Evolutionary conservation across 2,888 invertebrate genomes (phyloP).

Genomic region (Dasysyrphus albostriatus): DNA sequence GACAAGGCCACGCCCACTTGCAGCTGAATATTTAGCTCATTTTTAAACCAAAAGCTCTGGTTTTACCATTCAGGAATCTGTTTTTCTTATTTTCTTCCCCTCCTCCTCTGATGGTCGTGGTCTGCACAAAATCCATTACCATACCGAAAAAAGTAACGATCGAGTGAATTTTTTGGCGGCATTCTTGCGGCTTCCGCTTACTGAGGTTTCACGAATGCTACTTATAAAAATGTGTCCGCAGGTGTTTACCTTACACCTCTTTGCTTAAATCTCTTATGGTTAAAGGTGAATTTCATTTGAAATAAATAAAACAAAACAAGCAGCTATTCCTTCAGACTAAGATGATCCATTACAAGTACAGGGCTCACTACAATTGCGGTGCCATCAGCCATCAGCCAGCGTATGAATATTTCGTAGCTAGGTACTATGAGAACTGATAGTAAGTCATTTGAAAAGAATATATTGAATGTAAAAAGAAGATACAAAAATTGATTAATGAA

Average conservation of each 20-base stretch:
- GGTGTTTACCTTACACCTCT: conserved; percentile 75
- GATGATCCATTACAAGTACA: too few relatives aligned
- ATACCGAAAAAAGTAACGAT: conserved; percentile 68
- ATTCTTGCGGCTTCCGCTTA: conserved; percentile 71
- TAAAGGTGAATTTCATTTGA: neutral
- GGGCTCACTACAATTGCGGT: too few relatives aligned
- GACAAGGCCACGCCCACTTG: conserved; percentile 61
- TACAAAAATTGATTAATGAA: too few relatives aligned
- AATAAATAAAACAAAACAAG: too few relatives aligned
- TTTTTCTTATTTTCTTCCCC: conserved; percentile 9
- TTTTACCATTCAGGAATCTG: conserved; percentile 60
- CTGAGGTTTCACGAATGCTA: conserved; percentile 29
- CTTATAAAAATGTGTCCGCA: conserved; percentile 67
- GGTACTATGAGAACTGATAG: too few relatives aligned
- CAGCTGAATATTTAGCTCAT: conserved; percentile 71
- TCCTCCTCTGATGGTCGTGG: neutral
- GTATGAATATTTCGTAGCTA: too few relatives aligned
- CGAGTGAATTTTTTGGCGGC: conserved; percentile 66
- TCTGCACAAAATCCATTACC: conserved; percentile 59
- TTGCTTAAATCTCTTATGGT: conserved; percentile 51
- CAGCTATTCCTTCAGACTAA: too few relatives aligned
- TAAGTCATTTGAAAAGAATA: too few relatives aligned
- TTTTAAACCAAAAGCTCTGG: conserved; percentile 35
- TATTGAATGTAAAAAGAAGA: too few relatives aligned
- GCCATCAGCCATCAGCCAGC: too few relatives aligned